phyloP scores from a whole-genome alignment of 2,113 vertebrate species.

The Trichomycterus rosablanca region DNA sequence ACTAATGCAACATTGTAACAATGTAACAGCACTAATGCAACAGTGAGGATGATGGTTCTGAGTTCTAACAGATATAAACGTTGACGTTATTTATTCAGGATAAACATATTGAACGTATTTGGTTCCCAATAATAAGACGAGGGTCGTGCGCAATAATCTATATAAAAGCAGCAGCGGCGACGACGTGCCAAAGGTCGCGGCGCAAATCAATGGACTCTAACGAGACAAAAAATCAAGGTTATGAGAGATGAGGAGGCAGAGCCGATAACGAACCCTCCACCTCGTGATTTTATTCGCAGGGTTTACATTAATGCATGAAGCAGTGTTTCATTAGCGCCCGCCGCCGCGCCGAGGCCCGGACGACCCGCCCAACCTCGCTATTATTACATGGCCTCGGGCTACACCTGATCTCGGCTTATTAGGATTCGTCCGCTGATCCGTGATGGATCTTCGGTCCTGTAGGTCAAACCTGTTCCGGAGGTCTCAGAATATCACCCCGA shows the following conservation, averaged over 20 bases:
- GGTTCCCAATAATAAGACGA: too few species aligned
- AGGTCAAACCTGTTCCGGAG: too few species aligned
- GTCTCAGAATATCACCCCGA: too few species aligned
- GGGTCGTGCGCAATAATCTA: too few species aligned
- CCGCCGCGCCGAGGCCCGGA: neutral
- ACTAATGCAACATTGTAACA: too few species aligned
- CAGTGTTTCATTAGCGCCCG: neutral
- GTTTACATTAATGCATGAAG: constrained; percentile 3
- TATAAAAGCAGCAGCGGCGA: too few species aligned
- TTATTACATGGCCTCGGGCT: neutral
- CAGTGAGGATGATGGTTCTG: too few species aligned
- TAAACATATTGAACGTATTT: too few species aligned
- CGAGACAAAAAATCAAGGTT: constrained; percentile 6
- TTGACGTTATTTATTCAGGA: too few species aligned
- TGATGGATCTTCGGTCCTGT: neutral
- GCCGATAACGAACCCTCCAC: neutral
- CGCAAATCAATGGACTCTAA: neutral
- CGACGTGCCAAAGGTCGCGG: neutral
- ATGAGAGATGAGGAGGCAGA: constrained; percentile 12
- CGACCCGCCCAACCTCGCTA: neutral
- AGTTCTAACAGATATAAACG: too few species aligned
- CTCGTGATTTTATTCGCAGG: neutral
- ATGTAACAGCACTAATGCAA: too few species aligned
- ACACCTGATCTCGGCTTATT: constrained; percentile 2
- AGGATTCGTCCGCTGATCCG: neutral